These are phyloP conservation scores for Tachycineta bicolor DNA, from an alignment of 2,113 vertebrate species.

Conservation along the genomic window DNA sequence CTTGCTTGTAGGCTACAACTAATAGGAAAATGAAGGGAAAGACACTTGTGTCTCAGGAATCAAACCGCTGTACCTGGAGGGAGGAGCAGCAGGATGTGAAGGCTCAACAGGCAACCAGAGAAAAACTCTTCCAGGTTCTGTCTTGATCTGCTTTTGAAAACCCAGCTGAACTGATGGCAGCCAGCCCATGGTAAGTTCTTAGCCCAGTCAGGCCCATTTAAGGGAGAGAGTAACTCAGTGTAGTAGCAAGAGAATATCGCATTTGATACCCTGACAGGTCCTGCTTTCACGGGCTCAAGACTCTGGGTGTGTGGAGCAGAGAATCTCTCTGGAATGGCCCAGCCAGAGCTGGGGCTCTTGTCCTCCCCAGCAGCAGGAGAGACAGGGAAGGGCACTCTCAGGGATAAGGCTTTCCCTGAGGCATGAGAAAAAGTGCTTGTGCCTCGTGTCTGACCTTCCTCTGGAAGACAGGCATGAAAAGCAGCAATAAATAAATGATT, in stretches of 20 bases:
- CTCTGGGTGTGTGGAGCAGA: fast-evolving
- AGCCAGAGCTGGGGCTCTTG: not conserved
- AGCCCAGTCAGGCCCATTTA: not conserved
- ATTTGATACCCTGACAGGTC: not conserved
- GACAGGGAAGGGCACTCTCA: fast-evolving
- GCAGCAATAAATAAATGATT: conserved; percentile 21
- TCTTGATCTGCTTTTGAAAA: not conserved
- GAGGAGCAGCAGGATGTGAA: not conserved
- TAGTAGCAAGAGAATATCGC: not conserved
- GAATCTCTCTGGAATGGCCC: not conserved
- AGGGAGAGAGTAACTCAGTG: not conserved
- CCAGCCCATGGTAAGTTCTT: not conserved
- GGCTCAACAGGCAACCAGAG: not conserved
- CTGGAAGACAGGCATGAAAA: not conserved
- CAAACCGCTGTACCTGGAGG: not conserved
- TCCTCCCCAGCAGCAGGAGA: not conserved
- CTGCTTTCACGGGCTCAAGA: not conserved
- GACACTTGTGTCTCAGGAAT: not conserved
- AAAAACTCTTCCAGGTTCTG: not conserved
- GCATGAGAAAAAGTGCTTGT: fast-evolving
- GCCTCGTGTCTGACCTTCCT: not conserved
- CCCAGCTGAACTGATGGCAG: not conserved
- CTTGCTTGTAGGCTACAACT: not conserved
- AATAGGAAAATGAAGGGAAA: not conserved
- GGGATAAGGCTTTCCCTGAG: not conserved